Base-by-base conservation (phyloP, 2,888 invertebrate species). In the Hyppa rectilinea region DNA sequence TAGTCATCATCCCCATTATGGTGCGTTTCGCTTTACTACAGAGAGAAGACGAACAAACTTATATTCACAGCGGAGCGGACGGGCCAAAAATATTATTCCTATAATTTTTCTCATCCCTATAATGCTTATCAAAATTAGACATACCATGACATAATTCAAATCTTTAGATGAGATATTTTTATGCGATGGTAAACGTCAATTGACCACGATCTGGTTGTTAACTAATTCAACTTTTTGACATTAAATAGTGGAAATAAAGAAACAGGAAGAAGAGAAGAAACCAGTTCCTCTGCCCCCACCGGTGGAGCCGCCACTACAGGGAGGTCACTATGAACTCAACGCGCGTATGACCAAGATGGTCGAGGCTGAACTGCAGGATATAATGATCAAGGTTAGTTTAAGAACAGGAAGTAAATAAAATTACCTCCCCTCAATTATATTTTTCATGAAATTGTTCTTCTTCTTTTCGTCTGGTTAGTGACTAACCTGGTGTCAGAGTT, bases 301-400 rank as follows among this genome's bases (percentile, higher is more conserved):
- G 10, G 56, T 52, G 4, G 58, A 68, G n/a, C 20, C 67, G n/a
- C 29, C 34, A 2, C 20, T 55, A 5, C 26, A 56, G 23, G 81
- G 77, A 0, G 88, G 82, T 0, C 71, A 82, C 20, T 85, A 82
- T 47, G 89, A 92, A 47, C 84, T 94, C 0, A 89, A 87, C 65
- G 81, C 86, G 2, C 78, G 88, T 3, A 89, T 90, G 84, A 81
- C 88, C 7, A 76, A 68, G 5, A 84, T 88, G 49, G 80, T 94
- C 2, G 89, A 92, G 3, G 81, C 82, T 0, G 94, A 94, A 68
- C 83, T 94, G 2, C 82, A 88, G 36, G 80, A 89, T 38, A 85
- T 94, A 23, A 93, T 94, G 92, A 86, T 81, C 4, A 89, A 89
- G 86, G 92, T 92, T 78, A 14, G 26, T 14, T 26, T 49, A 14